These are phyloP conservation scores for Saccopteryx leptura DNA, from an alignment of 2,113 vertebrate species.

Conservation along the genomic window DNA sequence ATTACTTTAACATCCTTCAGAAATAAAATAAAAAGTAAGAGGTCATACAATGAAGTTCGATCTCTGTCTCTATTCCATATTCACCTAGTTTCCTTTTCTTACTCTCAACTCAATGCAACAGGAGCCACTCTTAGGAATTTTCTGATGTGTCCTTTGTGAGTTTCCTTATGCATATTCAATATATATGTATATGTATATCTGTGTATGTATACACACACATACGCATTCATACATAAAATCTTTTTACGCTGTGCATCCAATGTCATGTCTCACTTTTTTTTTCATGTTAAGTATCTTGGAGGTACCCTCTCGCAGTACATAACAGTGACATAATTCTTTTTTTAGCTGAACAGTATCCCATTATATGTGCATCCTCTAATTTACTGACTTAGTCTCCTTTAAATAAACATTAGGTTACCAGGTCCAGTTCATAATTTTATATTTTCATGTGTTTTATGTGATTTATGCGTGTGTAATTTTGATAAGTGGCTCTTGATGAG, in stretches of 20 bases:
- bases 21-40: conserved; percentile 54
- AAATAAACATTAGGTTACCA: not conserved
- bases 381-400: not conserved
- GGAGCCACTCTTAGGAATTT: not conserved
- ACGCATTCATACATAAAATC: not conserved
- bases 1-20: not conserved
- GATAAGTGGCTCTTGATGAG: not conserved
- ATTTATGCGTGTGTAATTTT: conserved; percentile 26
- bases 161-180: not conserved
- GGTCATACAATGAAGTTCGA: not conserved
- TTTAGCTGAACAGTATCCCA: not conserved
- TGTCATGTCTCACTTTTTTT: not conserved
- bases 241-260: not conserved
- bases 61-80: not conserved
- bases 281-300: not conserved
- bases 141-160: not conserved
- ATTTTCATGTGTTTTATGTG: conserved; percentile 14
- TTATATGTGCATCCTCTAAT: not conserved
- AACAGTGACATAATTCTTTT: not conserved
- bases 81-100: not conserved
- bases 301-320: not conserved
- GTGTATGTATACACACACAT: not conserved
- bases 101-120: not conserved
- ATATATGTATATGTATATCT: not conserved
- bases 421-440: not conserved